Base-by-base conservation (phyloP, 2,888 invertebrate genomes). In the Trissoscelio sp. region DNA sequence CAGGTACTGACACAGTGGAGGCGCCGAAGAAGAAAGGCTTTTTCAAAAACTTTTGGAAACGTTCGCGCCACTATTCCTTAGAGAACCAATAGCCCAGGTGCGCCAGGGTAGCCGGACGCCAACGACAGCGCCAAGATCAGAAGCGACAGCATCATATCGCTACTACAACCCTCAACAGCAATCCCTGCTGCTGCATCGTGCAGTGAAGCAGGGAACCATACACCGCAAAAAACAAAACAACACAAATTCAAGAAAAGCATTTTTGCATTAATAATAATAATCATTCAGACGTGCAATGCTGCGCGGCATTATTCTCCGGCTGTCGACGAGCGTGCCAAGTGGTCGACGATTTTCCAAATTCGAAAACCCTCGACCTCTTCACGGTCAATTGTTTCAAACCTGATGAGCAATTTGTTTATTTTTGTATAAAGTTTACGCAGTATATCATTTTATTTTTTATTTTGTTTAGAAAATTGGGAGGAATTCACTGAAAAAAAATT, bases 31-130 rank as follows among this genome's bases (percentile, higher is more conserved):
- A 96, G 91, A 96, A 96, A 92, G 96, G 97, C 84, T 96, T 97
- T 92, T 97, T 97, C 93, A 96, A 96, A 92, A 96, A 94, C 91
- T 95, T 97, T 86, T 97, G 97, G 97, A 97, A 97, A 92, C 94
- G 96, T 88, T 96, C 96, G 85, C 95, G 96, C 85, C 96, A 96
- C 90, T 96, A 96, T 91, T 97, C 97, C 83, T 92, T 96, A 92
- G 97, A 97, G 92, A 96, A 96, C 92, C 96, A 96, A 93, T 95
- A 94, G 94, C 93, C 90, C 89, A 90, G 89, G 90, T 91, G 90
- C 87, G 88, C 87, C 84, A 88, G 89, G 88, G 86, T 88, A 88
- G 87, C 87, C 86, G 86, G 83, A 83, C 88, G 88, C 60, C 88
- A 88, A 83, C 86, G 87, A 79, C 87, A 86, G 75, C 85, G 87